A percentile compares a stretch with the other conserved stretches of the same genome.
Conservation (phyloP, 2,797 vertebrate species). For the Danionella dracula region DNA sequence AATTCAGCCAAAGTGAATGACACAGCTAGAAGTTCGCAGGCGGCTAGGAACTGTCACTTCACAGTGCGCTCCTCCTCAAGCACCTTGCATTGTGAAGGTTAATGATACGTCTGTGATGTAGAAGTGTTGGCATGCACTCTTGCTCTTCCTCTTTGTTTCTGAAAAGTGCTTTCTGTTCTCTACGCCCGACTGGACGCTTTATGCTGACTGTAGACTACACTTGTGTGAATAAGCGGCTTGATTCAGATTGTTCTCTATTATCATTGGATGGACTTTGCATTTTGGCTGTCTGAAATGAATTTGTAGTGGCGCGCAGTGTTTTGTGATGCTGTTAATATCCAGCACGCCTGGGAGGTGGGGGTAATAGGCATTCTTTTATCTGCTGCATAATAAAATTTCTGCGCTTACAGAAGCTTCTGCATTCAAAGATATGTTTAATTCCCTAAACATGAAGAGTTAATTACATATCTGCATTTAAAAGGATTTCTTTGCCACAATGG, state of each 20-base stretch:
- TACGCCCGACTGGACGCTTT: constrained; percentile 21
- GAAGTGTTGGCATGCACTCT: constrained; percentile 34
- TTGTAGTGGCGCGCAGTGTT: constrained; percentile 47
- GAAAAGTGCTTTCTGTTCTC: constrained; percentile 45
- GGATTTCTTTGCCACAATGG: constrained; percentile 46
- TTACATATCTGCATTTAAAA: constrained; percentile 77
- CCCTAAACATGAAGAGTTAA: constrained; percentile 74
- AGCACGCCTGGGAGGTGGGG: constrained; percentile 23
- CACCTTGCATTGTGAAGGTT: constrained; percentile 39
- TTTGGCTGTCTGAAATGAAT: constrained; percentile 65
- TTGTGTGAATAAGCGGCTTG: constrained; percentile 59
- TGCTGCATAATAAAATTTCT: constrained; percentile 65
- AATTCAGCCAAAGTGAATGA: constrained; percentile 59
- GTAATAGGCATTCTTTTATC: constrained; percentile 61
- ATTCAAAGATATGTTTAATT: constrained; percentile 69
- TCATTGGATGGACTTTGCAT: constrained; percentile 48
- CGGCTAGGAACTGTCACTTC: constrained; percentile 53
- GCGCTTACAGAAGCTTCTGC: constrained; percentile 50
- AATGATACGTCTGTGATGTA: constrained; percentile 48
- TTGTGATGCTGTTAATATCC: constrained; percentile 50
- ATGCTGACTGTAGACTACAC: constrained; percentile 64
- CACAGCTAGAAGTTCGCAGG: constrained; percentile 58
- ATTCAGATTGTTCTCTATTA: constrained; percentile 76
- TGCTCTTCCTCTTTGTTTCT: constrained; percentile 46
- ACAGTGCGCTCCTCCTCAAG: constrained; percentile 15